These are phyloP conservation scores for Oreochromis niloticus DNA, from an alignment of 2,113 vertebrate genomes.

Conservation along the genomic window DNA sequence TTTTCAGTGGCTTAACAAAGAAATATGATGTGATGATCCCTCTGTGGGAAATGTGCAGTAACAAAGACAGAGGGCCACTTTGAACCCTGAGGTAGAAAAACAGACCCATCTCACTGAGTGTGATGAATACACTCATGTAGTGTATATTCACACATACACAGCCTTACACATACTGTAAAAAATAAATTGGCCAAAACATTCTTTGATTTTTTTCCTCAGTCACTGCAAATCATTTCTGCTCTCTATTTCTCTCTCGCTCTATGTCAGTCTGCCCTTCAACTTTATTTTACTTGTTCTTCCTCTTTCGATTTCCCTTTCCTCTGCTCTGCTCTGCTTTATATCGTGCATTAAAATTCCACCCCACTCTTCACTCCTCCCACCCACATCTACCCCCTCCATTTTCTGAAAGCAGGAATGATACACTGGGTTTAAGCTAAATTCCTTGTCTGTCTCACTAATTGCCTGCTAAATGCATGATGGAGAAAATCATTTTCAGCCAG, in stretches of 20 bases:
- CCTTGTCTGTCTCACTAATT: slow-evolving; percentile 66
- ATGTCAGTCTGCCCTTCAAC: slow-evolving; percentile 13
- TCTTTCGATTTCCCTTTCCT: neutral
- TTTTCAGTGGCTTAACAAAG: slow-evolving; percentile 22
- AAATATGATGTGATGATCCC: slow-evolving; percentile 7
- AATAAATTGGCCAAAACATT: neutral
- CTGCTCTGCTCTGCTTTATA: neutral
- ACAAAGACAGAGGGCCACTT: slow-evolving; percentile 34
- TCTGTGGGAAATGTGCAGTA: neutral
- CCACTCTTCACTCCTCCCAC: slow-evolving; percentile 7
- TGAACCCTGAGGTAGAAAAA: slow-evolving; percentile 13
- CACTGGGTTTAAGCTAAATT: slow-evolving; percentile 60
- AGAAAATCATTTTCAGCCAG: slow-evolving; percentile 65
- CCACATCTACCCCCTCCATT: slow-evolving; percentile 24
- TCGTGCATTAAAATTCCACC: slow-evolving; percentile 44
- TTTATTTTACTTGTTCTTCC: slow-evolving; percentile 1
- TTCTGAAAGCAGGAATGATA: slow-evolving; percentile 58
- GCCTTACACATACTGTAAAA: neutral
- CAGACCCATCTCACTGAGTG: slow-evolving; percentile 4
- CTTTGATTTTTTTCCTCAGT: neutral
- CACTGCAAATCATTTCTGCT: neutral
- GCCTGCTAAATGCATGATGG: slow-evolving; percentile 67
- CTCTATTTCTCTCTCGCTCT: neutral
- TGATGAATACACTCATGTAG: slow-evolving; percentile 20
- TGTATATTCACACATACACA: neutral